phyloP scores from a whole-genome alignment of 1,140 invertebrate species.

The Macrobrachium nipponense region DNA sequence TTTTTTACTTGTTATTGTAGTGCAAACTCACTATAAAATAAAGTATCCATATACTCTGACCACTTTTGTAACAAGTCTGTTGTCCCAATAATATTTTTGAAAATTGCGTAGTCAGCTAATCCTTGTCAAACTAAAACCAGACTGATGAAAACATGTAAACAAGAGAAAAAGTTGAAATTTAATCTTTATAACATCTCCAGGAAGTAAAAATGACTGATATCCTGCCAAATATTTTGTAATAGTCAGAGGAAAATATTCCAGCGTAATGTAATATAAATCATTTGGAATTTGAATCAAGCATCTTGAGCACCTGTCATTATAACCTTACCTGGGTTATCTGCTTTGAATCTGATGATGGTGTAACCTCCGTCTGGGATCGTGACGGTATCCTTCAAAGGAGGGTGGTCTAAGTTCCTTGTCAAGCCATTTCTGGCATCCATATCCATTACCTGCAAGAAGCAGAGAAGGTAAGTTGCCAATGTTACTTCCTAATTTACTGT shows the following conservation, averaged over 20 bases:
- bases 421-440: constrained; percentile 74
- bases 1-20: too few species aligned
- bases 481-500: too few species aligned
- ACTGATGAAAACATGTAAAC: too few species aligned
- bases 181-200: too few species aligned
- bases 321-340: constrained; percentile 84
- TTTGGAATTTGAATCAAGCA: background rate
- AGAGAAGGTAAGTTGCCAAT: too few species aligned
- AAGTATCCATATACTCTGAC: background rate
- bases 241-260: background rate
- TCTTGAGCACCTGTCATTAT: background rate
- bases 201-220: too few species aligned
- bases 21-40: background rate
- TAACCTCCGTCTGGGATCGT: constrained; percentile 92
- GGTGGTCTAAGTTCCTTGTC: constrained; percentile 78
- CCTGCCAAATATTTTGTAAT: background rate
- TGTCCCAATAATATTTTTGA: too few species aligned
- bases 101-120: too few species aligned
- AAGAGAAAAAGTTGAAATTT: too few species aligned
- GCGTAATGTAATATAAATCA: too few species aligned
- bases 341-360: constrained; percentile 88
- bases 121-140: too few species aligned
- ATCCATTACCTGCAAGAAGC: constrained; percentile 28
- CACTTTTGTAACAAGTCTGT: too few species aligned
- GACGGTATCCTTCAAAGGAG: constrained; percentile 88